Conservation (phyloP, 2,113 vertebrate species). For the Tragelaphus strepsiceros region DNA sequence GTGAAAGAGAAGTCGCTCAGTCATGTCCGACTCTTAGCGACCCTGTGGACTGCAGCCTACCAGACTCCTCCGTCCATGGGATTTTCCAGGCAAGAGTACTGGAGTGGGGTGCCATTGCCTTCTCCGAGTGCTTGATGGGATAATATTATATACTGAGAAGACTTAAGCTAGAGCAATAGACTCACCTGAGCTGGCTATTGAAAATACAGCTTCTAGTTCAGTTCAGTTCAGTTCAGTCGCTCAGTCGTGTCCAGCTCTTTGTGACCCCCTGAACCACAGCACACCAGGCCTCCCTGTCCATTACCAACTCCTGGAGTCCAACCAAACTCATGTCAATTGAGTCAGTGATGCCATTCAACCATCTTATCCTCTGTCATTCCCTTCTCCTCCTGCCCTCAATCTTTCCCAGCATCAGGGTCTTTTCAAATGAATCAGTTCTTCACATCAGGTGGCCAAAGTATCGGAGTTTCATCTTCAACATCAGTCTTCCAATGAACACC, state of each 20-base stretch:
- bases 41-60: no score
- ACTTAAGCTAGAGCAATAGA: background rate
- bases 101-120: no score
- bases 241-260: background rate
- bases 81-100: no score
- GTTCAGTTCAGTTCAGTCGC: background rate
- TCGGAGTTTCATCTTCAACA: background rate
- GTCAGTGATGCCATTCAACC: background rate
- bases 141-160: background rate
- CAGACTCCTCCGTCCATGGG: no score
- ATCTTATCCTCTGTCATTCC: background rate
- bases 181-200: background rate
- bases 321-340: background rate
- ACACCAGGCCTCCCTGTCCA: background rate
- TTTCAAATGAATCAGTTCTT: background rate
- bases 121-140: background rate
- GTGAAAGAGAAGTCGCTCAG: no score
- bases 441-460: background rate
- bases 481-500: background rate
- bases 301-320: background rate
- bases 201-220: background rate
- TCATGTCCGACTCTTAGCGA: no score
- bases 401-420: background rate
- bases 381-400: background rate
- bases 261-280: no score